Base-by-base conservation (phyloP, 2,888 invertebrate species). In the Diachrysia chrysitis region DNA sequence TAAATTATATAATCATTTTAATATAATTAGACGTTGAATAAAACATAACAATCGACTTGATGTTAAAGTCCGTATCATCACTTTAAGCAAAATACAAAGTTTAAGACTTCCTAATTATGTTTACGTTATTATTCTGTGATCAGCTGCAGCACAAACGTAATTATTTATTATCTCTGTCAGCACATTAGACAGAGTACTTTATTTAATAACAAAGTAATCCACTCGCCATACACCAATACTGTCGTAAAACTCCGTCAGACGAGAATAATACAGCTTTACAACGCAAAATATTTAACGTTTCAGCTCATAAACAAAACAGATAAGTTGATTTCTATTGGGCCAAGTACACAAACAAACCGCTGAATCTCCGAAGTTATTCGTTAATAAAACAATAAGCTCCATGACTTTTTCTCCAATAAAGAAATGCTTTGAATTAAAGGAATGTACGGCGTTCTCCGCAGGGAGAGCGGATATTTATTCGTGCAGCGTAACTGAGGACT, bases 351-450 rank as follows among this genome's bases (percentile, higher is more conserved):
- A 79, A 74, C 66, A 78, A 71, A 73, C 73, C 82, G 70, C 72
- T n/a, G 65, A 83, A 81, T 78, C 73, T 71, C 68, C 81, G 63
- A 75, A 90, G 89, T 87, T 92, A 90, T 92, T 90, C 82, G 85
- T 87, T 91, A 89, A 89, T 93, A 91, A 91, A 91, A 92, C 89
- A 91, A 92, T 92, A 90, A 87, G 85, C 82, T 87, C 63, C 88
- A 89, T 88, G 88, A 90, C 90, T 88, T 90, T 90, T 77, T 82
- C 89, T 91, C 87, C 89, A 93, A 92, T 92, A 93, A 92, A 91
- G 89, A 92, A 92, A 92, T 91, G 90, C 89, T 90, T 89, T 87
- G 87, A 91, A 92, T 89, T 88, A 86, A 86, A 89, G 88, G 89
- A 88, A 90, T 89, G 86, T 81, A 85, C 86, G 87, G 85, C 87